Evolutionary conservation across 2,888 invertebrate genomes (phyloP).

Genomic region (Sthenelais limicola): DNA sequence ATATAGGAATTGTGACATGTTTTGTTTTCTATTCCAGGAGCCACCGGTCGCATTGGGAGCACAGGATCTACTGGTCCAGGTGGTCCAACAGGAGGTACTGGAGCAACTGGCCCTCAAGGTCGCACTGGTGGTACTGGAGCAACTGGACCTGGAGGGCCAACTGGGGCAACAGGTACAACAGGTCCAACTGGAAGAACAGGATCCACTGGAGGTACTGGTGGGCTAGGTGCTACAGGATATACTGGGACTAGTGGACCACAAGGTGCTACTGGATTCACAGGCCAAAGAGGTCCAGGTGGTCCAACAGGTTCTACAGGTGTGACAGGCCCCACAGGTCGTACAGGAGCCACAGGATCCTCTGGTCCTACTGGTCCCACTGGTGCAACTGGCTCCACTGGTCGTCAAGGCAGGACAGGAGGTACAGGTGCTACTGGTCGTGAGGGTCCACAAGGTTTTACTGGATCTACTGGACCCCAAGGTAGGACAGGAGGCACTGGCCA

Average conservation of each 20-base stretch:
- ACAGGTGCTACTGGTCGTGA: conserved; percentile 40
- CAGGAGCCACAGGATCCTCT: conserved; percentile 29
- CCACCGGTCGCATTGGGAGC: conserved; percentile 26
- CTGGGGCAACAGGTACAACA: conserved; percentile 38
- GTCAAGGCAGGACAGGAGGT: conserved; percentile 38
- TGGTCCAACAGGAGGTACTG: conserved; percentile 64
- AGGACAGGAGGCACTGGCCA: conserved; percentile 40
- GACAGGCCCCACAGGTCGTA: conserved; percentile 21
- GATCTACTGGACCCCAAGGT: conserved; percentile 43
- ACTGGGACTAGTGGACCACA: conserved; percentile 37
- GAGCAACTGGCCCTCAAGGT: conserved; percentile 79
- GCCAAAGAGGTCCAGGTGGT: conserved; percentile 45
- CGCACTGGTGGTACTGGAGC: conserved; percentile 38
- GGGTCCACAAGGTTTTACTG: conserved; percentile 45
- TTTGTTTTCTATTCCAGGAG: too few species aligned
- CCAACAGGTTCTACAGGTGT: conserved; percentile 28
- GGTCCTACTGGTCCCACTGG: conserved; percentile 46
- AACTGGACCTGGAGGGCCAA: conserved; percentile 41
- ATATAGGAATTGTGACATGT: too few species aligned
- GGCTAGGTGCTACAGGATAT: conserved; percentile 17
- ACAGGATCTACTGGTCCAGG: conserved; percentile 33
- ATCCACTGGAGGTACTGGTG: conserved; percentile 27
- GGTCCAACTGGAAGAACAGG: conserved; percentile 37
- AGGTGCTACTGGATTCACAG: conserved; percentile 46
- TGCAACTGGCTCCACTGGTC: conserved; percentile 43